Evolutionary conservation across 92 coral and sea anemone genomes (phyloP).

Genomic region (Ricordea florida): DNA sequence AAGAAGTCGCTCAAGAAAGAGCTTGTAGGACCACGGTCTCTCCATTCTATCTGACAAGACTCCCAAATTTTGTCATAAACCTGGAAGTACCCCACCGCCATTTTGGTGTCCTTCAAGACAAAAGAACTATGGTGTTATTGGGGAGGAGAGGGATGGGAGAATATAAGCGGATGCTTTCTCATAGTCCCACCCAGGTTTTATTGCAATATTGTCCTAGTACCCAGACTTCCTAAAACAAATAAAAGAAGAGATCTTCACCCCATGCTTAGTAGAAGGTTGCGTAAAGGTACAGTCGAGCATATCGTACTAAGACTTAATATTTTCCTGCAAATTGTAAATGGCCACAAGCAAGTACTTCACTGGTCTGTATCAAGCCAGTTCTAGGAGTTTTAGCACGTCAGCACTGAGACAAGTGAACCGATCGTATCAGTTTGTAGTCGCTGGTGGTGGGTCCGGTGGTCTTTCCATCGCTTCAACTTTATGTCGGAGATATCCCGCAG

Average conservation of each 20-base stretch:
- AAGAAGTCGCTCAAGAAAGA: constrained; percentile 76
- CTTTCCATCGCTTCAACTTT: constrained; percentile 77
- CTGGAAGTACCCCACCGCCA: constrained; percentile 76
- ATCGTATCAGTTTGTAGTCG: constrained; percentile 80
- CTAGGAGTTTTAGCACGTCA: constrained; percentile 63
- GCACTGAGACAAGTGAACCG: constrained; percentile 26
- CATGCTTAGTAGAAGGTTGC: too few species aligned
- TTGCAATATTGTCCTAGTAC: too few species aligned
- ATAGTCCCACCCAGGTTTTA: too few species aligned
- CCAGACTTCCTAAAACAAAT: too few species aligned
- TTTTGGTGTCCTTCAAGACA: constrained; percentile 24
- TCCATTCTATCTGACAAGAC: constrained; percentile 70
- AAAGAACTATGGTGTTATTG: too few species aligned
- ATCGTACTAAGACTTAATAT: neutral
- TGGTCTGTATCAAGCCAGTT: neutral
- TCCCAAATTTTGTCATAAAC: constrained; percentile 71
- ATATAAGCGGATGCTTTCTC: too few species aligned
- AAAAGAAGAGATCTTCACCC: too few species aligned
- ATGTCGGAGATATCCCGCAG: constrained; percentile 78
- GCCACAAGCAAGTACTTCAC: neutral
- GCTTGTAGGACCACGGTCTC: constrained; percentile 58
- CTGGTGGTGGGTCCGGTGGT: constrained; percentile 99
- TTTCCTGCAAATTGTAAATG: neutral
- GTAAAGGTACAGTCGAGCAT: too few species aligned
- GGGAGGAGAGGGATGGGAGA: too few species aligned